A percentile compares a stretch with the other conserved stretches of the same genome.
Evolutionary conservation across 2,797 vertebrate species (phyloP).

Genomic region (Masticophis lateralis): DNA sequence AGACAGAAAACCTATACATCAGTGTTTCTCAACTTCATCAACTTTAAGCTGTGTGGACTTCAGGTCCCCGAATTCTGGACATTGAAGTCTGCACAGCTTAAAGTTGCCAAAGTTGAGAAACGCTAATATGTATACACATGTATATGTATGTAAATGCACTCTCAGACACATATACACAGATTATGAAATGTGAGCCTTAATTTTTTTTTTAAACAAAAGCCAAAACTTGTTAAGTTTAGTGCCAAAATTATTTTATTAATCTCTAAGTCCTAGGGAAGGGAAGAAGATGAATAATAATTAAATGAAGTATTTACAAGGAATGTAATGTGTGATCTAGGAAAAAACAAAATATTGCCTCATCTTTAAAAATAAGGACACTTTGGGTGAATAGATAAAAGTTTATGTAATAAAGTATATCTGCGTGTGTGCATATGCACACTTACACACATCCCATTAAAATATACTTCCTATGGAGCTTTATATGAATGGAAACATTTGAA

Average conservation of each 20-base stretch:
- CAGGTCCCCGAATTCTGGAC: neutral
- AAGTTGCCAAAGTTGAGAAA: neutral
- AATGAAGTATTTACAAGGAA: constrained; percentile 41
- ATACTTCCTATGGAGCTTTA: constrained; percentile 26
- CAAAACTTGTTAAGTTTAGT: constrained; percentile 60
- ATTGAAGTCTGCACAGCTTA: neutral
- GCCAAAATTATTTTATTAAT: constrained; percentile 45
- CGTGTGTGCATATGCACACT: neutral
- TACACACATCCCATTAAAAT: neutral
- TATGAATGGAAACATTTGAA: constrained; percentile 29
- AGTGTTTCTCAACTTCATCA: neutral
- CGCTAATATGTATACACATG: neutral
- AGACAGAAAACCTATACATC: neutral
- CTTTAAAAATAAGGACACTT: constrained; percentile 26
- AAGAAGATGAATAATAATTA: constrained; percentile 26
- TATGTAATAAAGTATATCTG: constrained; percentile 15
- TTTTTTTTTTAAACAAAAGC: constrained; percentile 56
- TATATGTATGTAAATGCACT: neutral
- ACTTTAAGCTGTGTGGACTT: neutral
- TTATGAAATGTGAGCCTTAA: constrained; percentile 64
- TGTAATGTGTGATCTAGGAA: constrained; percentile 48
- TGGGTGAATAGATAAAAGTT: constrained; percentile 27
- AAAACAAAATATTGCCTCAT: constrained; percentile 44
- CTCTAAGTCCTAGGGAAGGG: constrained; percentile 34
- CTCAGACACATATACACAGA: neutral